These are phyloP conservation scores for Desmodus rotundus DNA, from an alignment of 2,113 vertebrate species.

Conservation along the genomic window DNA sequence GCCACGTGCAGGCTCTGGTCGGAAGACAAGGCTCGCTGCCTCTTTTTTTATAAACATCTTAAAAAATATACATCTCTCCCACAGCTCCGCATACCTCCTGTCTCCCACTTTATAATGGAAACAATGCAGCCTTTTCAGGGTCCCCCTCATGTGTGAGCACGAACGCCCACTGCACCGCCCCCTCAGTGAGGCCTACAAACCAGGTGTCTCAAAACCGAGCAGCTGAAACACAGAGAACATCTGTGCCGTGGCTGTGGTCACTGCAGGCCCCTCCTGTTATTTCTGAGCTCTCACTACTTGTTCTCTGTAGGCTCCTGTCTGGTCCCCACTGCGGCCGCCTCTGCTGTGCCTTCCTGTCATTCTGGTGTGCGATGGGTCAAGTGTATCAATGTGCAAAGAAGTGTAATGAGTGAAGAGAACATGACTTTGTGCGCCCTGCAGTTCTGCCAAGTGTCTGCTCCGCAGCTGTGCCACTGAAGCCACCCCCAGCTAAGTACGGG, in stretches of 20 bases:
- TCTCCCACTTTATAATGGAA: neutral
- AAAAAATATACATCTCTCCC: neutral
- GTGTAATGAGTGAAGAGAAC: fast-evolving
- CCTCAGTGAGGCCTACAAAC: fast-evolving
- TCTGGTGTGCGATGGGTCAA: neutral
- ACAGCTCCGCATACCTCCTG: neutral
- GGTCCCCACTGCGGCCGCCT: neutral
- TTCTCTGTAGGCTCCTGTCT: neutral
- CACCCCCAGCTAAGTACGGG: neutral
- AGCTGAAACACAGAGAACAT: fast-evolving
- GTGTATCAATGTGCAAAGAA: neutral
- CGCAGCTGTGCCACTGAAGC: neutral
- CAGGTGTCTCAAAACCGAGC: neutral
- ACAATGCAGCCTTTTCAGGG: neutral
- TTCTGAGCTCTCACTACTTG: neutral
- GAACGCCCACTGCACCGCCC: fast-evolving
- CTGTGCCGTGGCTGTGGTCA: too few species aligned
- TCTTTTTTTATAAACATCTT: neutral
- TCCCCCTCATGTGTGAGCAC: fast-evolving
- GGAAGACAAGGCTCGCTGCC: neutral
- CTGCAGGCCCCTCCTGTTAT: neutral
- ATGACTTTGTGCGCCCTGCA: neutral
- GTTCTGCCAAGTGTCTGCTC: fast-evolving
- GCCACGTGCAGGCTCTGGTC: neutral
- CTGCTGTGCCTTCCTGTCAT: neutral